phyloP scores from a whole-genome alignment of 2,888 invertebrate genomes.

The Ophioninae sp. region DNA sequence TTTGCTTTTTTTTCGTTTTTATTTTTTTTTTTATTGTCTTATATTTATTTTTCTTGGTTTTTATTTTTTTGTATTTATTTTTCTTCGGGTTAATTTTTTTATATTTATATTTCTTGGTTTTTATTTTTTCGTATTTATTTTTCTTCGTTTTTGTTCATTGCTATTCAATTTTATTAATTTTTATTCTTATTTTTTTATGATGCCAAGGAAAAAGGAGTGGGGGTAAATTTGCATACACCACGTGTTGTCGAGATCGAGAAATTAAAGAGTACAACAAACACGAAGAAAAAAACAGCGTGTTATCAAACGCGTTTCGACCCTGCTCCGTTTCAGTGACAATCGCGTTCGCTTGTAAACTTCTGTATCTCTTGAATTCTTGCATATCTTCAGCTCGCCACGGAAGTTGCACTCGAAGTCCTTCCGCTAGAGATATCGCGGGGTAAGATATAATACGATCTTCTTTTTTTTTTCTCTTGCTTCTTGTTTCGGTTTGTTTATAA shows the following conservation, averaged over 20 bases:
- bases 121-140: not conserved
- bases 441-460: not conserved
- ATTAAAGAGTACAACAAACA: constrained; percentile 4
- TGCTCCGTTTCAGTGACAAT: constrained; percentile 36
- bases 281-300: constrained; percentile 2
- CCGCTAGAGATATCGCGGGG: not conserved
- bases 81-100: not conserved
- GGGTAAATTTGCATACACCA: not conserved
- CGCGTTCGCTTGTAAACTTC: not conserved
- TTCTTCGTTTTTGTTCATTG: too few relatives aligned
- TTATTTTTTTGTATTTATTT: not conserved
- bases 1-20: not conserved
- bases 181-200: not conserved
- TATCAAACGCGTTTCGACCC: constrained; percentile 40
- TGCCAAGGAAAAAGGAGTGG: not conserved
- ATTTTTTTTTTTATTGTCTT: too few relatives aligned
- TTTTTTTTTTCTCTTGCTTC: not conserved
- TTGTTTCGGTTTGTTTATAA: not conserved
- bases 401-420: constrained; percentile 10
- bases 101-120: too few relatives aligned
- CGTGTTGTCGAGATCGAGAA: not conserved
- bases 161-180: too few relatives aligned
- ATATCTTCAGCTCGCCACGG: constrained; percentile 17
- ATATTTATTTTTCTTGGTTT: too few relatives aligned
- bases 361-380: constrained; percentile 10